A percentile compares a stretch with the other conserved stretches of the same genome.
Evolutionary conservation across 2,888 invertebrate genomes (phyloP).

Genomic region (Drosophila quasianomalipes): DNA sequence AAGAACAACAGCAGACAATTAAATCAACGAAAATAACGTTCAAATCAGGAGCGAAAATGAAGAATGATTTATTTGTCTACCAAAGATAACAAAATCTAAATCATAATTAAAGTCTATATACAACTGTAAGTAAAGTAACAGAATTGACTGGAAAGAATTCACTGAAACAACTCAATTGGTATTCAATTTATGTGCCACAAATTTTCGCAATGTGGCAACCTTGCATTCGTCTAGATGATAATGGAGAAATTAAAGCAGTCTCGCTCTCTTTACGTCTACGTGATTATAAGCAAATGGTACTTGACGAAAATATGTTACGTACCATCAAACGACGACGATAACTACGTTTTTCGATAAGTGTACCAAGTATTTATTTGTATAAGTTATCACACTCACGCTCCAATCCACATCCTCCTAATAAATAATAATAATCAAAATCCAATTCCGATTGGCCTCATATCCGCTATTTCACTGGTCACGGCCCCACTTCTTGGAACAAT

Average conservation of each 20-base stretch:
- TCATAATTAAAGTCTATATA: neutral
- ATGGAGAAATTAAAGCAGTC: conserved; percentile 35
- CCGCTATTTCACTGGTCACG: neutral
- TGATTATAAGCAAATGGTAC: neutral
- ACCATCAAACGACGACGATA: neutral
- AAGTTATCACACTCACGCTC: neutral
- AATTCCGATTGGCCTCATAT: neutral
- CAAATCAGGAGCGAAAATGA: neutral
- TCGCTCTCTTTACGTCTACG: conserved; percentile 4
- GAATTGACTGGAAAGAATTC: neutral
- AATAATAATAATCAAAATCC: neutral
- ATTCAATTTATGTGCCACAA: conserved; percentile 7
- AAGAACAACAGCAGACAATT: conserved; percentile 38
- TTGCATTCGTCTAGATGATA: conserved; percentile 24
- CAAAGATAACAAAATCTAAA: neutral
- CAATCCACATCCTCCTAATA: neutral
- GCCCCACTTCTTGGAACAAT: neutral
- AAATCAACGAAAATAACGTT: conserved; percentile 15
- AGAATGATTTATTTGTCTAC: neutral
- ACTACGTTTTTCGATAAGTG: neutral
- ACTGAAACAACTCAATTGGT: neutral
- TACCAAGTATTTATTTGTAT: neutral
- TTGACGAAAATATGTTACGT: neutral
- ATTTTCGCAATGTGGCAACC: conserved; percentile 44
- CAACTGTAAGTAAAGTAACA: neutral